Conservation (phyloP, 2,797 vertebrate genomes). For the Selene dorsalis region DNA sequence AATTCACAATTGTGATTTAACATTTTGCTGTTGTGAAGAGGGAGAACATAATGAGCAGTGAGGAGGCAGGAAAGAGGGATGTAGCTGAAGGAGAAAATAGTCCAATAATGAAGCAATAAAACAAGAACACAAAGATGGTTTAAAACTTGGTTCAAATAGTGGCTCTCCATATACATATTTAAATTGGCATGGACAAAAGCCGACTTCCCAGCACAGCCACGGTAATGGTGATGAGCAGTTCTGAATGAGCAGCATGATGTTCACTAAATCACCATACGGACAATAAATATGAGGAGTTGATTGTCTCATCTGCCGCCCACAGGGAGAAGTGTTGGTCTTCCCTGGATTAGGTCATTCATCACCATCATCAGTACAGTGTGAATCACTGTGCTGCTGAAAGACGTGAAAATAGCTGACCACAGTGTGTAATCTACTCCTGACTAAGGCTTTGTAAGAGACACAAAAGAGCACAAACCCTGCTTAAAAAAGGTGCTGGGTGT, state of each 20-base stretch:
- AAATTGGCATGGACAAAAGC: conserved; percentile 31
- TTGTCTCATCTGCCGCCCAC: conserved; percentile 52
- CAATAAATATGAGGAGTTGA: conserved; percentile 56
- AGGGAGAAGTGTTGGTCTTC: conserved; percentile 50
- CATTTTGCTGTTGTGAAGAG: neutral
- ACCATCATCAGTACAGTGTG: conserved; percentile 53
- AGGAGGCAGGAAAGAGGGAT: neutral
- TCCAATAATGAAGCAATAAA: neutral
- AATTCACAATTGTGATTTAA: neutral
- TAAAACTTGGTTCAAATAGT: neutral
- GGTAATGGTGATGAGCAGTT: conserved; percentile 55
- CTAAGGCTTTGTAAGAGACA: conserved; percentile 61
- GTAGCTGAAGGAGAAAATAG: neutral
- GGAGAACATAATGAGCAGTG: neutral
- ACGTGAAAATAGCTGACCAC: conserved; percentile 64
- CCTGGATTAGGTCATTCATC: conserved; percentile 70
- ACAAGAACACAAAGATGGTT: neutral
- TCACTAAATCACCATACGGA: conserved; percentile 55
- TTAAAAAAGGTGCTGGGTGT: conserved; percentile 44
- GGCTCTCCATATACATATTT: conserved; percentile 38
- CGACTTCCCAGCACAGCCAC: conserved; percentile 29
- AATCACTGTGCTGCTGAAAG: conserved; percentile 57
- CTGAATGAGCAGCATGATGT: conserved; percentile 28
- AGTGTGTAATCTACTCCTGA: conserved; percentile 51
- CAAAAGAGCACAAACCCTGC: conserved; percentile 39